Evolutionary conservation across 2,797 vertebrate species (phyloP), one percentile per base, ranked within the genome.

Genomic region (Sarcoramphus papa): DNA sequence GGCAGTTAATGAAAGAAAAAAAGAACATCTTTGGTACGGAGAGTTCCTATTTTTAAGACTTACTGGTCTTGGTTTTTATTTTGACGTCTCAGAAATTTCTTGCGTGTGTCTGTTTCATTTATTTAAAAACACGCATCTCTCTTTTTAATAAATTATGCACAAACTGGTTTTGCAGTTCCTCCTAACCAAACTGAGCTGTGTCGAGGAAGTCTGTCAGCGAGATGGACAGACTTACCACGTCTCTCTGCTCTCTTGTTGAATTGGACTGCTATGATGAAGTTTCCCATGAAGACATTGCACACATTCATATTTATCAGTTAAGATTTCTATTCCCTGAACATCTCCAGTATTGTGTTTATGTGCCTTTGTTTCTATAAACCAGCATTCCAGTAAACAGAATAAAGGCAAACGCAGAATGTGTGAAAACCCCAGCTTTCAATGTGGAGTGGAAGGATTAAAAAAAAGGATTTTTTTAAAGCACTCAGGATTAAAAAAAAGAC

Each of bases 191-290:
- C 23, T 31, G 51, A 83, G 24, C 22, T 62, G 15, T 31, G 31
- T 21, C 2, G 1, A 47, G 35, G 63, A 79, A 45, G 4, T 59
- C 48, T 78, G 35, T 47, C 41, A 70, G 57, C 2, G 6, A 91
- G 63, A 68, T 7, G 1, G 0, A 74, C 30, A 51, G 48, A n/a
- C n/a, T 74, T 35, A 48, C 17, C 20, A 17, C 0, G 0, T 37
- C 30, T 47, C 33, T 68, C 9, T 88, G 24, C 56, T 84, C 24
- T 68, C 40, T 11, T 37, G 11, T 56, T 75, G 65, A 47, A 51
- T 20, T 31, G 22, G 21, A 24, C 24, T 78, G 56, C 28, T 53
- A 14, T 14, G 27, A 53, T 17, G 60, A 72, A 53, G 7, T 54
- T 54, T 86, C 62, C 41, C 40, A 14, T 31, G 27, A 85, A 15